A percentile compares a stretch with the other conserved stretches of the same genome.
Evolutionary conservation across 2,888 invertebrate species (phyloP).

Genomic region (Epistrophe grossulariae): DNA sequence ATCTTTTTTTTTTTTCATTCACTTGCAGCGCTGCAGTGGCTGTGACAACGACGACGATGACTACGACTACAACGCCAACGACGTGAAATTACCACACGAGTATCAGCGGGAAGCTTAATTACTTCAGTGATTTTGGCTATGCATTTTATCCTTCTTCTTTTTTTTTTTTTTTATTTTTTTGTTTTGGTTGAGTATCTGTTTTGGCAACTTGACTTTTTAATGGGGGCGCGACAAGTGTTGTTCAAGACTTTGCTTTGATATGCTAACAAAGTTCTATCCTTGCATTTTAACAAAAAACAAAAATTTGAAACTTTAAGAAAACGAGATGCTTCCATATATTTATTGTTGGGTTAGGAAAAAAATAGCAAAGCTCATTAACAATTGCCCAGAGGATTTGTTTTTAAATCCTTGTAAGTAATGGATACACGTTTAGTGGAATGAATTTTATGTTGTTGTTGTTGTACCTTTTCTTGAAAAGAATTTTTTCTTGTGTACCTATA

Average conservation of each 20-base stretch:
- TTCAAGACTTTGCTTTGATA: constrained; percentile 38
- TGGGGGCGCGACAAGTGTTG: constrained; percentile 63
- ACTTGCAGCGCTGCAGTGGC: constrained; percentile 39
- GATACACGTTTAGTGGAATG: constrained; percentile 7
- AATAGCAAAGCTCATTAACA: constrained; percentile 21
- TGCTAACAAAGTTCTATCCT: constrained; percentile 4
- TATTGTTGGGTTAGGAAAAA: constrained; percentile 2
- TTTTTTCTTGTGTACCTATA: background rate
- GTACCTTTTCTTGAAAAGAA: background rate
- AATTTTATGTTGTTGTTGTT: background rate
- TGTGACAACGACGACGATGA: constrained; percentile 30
- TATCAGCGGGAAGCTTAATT: constrained; percentile 65
- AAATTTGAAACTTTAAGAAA: constrained; percentile 11
- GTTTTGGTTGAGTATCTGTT: constrained; percentile 48
- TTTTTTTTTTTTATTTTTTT: too few relatives aligned
- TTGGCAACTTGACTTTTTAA: constrained; percentile 75
- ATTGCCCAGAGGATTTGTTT: constrained; percentile 32
- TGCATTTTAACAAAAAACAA: background rate
- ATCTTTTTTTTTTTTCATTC: constrained; percentile 43
- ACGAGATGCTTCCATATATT: background rate
- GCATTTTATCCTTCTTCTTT: constrained; percentile 26
- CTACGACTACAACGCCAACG: constrained; percentile 54
- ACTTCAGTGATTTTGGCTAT: constrained; percentile 62
- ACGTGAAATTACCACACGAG: constrained; percentile 72
- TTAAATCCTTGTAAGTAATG: constrained; percentile 28